Percentiles rank a stretch among this genome's conserved stretches.
Evolutionary conservation across 1,140 invertebrate genomes (phyloP).

Genomic region (Lepidotrigona ventralis): DNA sequence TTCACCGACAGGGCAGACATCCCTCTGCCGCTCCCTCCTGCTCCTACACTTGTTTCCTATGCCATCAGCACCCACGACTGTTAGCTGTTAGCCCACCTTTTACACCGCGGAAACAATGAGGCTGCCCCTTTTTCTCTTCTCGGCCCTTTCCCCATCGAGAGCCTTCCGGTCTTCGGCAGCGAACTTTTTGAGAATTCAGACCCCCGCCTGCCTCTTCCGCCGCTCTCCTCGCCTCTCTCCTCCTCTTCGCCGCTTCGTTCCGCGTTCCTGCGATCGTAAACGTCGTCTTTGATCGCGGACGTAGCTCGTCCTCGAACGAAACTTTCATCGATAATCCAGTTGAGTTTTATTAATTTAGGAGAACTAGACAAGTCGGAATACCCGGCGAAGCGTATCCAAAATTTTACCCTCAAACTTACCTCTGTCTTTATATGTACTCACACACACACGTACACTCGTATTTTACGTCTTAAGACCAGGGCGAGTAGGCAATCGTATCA

Average conservation of each 20-base stretch:
- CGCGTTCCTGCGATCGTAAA: too few species aligned
- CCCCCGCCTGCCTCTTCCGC: background rate
- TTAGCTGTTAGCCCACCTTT: conserved; percentile 65
- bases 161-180: conserved; percentile 58
- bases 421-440: too few species aligned
- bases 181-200: conserved; percentile 58
- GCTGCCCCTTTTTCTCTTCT: conserved; percentile 45
- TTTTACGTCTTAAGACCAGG: too few species aligned
- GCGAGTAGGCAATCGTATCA: too few species aligned
- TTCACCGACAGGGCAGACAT: conserved; percentile 23
- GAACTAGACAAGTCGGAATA: too few species aligned
- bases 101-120: conserved; percentile 63
- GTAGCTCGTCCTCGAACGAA: too few species aligned
- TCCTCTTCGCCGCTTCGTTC: background rate
- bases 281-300: too few species aligned
- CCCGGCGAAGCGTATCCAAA: too few species aligned
- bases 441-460: too few species aligned
- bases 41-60: conserved; percentile 53
- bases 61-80: conserved; percentile 38
- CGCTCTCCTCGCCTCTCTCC: background rate
- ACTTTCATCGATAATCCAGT: too few species aligned
- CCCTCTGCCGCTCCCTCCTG: conserved; percentile 13
- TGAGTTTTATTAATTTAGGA: too few species aligned
- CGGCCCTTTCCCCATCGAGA: conserved; percentile 38
- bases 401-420: too few species aligned